Evolutionary conservation across 2,888 invertebrate species (phyloP), one percentile per base, ranked within the genome.

Genomic region (Coleophora deauratella): DNA sequence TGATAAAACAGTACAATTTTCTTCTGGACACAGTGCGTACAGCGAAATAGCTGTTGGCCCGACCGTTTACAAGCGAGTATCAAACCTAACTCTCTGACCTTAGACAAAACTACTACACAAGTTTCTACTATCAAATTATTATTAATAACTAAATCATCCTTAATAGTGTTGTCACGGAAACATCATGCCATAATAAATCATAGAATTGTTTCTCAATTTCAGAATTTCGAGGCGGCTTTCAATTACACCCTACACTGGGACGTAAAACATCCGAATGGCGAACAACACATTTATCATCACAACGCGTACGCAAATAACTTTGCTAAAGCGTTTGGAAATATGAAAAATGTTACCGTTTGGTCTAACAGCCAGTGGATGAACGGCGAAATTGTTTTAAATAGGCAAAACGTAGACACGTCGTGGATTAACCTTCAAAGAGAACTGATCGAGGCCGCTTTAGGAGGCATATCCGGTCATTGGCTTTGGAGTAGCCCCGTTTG

Each of bases 361-460:
- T 61, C 74, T 1, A 63, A 68, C 6, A 82, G 73, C 43, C 72
- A 68, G 42, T 72, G 72, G 67, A 66, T 80, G 66, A 68, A 71
- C 32, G 59, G 58, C 10, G 52, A 63, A n/a, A 53, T 69, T 0
- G 53, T 73, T 1, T 57, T 79, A 9, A 76, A 86, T 41, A 62
- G 82, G 33, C 86, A 89, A 56, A 87, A 89, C 44, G 74, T 89
- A 27, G 59, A 77, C 37, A 80, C 87, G 3, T 82, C 87, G 0
- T 92, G 92, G 91, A 62, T 72, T 0, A 87, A 85, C 50, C 70
- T 92, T 15, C 79, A 78, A 39, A 72, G 56, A 39, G 86, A 87
- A 52, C 69, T 90, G 1, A 64, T 74, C 7, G 77, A 77, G 44
- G 81, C 80, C 1, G 73, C 91, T 27, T 62, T 84, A 37, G 80